Evolutionary conservation across 1,140 invertebrate genomes (phyloP).

Genomic region (Muscidifurax raptorellus): DNA sequence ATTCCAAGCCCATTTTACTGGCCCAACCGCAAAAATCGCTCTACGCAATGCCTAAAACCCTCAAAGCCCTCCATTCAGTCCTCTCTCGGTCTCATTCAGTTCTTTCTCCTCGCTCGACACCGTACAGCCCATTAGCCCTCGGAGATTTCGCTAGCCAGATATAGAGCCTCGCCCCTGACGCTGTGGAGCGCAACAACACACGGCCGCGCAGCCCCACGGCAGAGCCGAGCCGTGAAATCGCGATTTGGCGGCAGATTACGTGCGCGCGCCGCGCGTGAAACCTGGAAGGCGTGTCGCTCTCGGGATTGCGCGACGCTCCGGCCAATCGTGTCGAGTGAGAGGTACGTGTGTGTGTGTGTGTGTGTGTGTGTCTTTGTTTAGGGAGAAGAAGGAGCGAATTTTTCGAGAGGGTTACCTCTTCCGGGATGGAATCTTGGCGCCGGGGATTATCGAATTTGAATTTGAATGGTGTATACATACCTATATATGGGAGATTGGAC

Average conservation of each 20-base stretch:
- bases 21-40: not conserved
- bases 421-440: not conserved
- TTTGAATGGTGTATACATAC: not conserved
- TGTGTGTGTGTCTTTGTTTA: not conserved
- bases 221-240: conserved; percentile 67
- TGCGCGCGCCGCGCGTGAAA: conserved; percentile 66
- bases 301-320: not conserved
- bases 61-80: not conserved
- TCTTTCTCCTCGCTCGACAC: not conserved
- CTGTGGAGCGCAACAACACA: not conserved
- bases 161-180: not conserved
- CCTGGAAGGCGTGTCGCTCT: conserved; percentile 64
- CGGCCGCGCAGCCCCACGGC: no score
- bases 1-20: no score
- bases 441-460: not conserved
- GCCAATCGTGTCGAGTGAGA: not conserved
- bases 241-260: conserved; percentile 70
- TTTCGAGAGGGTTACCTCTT: not conserved
- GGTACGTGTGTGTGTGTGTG: not conserved
- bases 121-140: conserved; percentile 17
- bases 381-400: not conserved
- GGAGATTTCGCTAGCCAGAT: not conserved
- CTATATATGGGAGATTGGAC: not conserved
- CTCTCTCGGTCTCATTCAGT: not conserved
- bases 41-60: no score